These are phyloP conservation scores for Sandelia bainsii DNA, from an alignment of 2,797 vertebrate species.

Conservation along the genomic window DNA sequence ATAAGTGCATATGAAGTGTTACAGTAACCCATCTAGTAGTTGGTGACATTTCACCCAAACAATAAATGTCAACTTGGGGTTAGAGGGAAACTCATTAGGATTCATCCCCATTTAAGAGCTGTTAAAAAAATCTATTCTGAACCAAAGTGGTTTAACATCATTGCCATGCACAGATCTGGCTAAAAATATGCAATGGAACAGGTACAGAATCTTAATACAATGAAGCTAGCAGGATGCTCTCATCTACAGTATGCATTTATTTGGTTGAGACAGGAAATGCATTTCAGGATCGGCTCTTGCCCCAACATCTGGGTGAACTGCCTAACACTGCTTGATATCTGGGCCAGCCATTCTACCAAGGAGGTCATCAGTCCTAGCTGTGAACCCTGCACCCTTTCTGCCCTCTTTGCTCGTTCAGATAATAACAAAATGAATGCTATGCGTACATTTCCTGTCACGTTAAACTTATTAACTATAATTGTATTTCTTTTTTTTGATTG, in stretches of 20 bases:
- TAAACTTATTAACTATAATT: not conserved
- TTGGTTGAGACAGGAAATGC: too few species aligned
- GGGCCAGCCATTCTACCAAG: slow-evolving; percentile 5
- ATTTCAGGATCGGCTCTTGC: too few species aligned
- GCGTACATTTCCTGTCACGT: not conserved
- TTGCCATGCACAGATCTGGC: not conserved
- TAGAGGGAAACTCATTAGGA: not conserved
- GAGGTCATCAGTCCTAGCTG: not conserved
- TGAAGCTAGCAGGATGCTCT: too few species aligned
- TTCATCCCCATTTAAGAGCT: too few species aligned
- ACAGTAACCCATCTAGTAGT: not conserved
- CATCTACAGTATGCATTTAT: too few species aligned
- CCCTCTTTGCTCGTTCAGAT: not conserved
- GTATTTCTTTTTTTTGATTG: not conserved
- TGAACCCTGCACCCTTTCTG: not conserved
- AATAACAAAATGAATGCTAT: not conserved
- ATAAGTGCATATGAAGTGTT: too few species aligned
- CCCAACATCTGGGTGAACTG: not conserved
- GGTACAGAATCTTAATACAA: too few species aligned
- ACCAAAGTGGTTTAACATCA: not conserved
- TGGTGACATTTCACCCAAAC: not conserved
- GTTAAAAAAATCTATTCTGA: too few species aligned
- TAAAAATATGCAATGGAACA: not conserved
- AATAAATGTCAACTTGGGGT: not conserved
- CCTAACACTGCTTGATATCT: slow-evolving; percentile 1